phyloP scores from a whole-genome alignment of 2,113 vertebrate genomes.

The Erythrocercus mccallii region DNA sequence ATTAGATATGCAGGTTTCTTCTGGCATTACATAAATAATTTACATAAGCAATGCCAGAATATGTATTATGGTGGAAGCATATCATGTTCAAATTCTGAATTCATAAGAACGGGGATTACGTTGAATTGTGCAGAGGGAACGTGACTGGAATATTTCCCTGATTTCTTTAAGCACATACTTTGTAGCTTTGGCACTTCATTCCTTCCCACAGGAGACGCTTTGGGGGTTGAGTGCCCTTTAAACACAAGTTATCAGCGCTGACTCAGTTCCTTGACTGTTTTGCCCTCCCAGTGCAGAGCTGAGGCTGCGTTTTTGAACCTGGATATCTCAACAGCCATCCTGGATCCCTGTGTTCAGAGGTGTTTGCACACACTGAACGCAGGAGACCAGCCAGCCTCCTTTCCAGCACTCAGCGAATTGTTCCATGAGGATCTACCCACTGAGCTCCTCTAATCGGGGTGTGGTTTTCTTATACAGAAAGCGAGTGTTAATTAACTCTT shows the following conservation, averaged over 20 bases:
- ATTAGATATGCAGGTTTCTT: neutral
- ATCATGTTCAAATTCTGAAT: neutral
- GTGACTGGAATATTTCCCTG: neutral
- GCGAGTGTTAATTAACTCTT: constrained; percentile 45
- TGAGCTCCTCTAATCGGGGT: constrained; percentile 25
- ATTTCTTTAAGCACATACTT: neutral
- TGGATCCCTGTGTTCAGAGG: neutral
- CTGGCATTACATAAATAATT: neutral
- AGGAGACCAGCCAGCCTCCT: neutral
- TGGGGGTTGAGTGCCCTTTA: neutral
- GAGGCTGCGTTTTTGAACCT: accelerated
- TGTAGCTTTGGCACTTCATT: neutral
- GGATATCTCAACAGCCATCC: accelerated
- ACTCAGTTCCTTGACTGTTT: neutral
- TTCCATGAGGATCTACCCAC: constrained; percentile 12
- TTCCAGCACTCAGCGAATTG: constrained; percentile 23
- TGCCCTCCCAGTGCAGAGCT: neutral
- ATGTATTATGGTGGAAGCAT: neutral
- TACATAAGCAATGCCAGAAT: neutral
- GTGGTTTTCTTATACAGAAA: neutral
- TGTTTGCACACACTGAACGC: neutral
- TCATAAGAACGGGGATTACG: accelerated
- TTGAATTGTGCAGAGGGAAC: neutral
- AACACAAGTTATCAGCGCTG: neutral
- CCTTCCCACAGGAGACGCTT: neutral